Evolutionary conservation across 2,113 vertebrate species (phyloP), one percentile per base, ranked within the genome.

Genomic region (Urocynchramus pylzowi): DNA sequence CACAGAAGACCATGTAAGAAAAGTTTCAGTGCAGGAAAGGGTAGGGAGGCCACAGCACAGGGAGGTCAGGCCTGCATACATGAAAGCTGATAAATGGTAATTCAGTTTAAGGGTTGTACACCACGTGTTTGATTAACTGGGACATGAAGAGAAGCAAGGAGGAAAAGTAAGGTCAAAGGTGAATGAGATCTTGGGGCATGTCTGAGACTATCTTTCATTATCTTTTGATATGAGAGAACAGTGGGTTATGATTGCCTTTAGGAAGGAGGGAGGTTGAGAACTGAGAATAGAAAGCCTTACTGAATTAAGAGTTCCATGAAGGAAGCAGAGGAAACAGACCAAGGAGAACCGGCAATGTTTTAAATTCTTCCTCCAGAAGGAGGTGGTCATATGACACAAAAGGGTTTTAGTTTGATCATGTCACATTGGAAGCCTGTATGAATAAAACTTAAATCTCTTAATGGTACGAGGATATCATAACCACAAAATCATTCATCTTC

Each of bases 401-500:
- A 65, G 10, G 12, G 3, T 39, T 87, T 81, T 57, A 50, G 35
- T 61, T 77, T 47, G 21, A 79, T 89, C 79, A 53, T 20, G 8
- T 69, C 69, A 79, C 41, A 10, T 0, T 60, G 44, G 22, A 88
- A 87, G 8, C 9, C 75, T 83, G 63, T 70, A 65, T 30, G 47
- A 70, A 44, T 91, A 69, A 85, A 94, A 89, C 8, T n/a, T 35
- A 70, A 50, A 88, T 84, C 59, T 84, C 59, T 84, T 60, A 80
- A 54, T 70, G 31, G 30, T 63, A 59, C 24, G 41, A 86, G 52
- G 71, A n/a, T 68, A 65, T 70, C 85, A 84, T 64, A 88, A 53
- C 47, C 76, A 86, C 64, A 92, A 88, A 88, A 90, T 39, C 63
- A 84, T 94, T 77, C 56, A 81, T 96, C 85, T 93, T 73, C 85